A percentile compares a stretch with the other conserved stretches of the same genome.
Evolutionary conservation across 2,888 invertebrate genomes (phyloP).

Genomic region (Eupithecia tripunctaria): DNA sequence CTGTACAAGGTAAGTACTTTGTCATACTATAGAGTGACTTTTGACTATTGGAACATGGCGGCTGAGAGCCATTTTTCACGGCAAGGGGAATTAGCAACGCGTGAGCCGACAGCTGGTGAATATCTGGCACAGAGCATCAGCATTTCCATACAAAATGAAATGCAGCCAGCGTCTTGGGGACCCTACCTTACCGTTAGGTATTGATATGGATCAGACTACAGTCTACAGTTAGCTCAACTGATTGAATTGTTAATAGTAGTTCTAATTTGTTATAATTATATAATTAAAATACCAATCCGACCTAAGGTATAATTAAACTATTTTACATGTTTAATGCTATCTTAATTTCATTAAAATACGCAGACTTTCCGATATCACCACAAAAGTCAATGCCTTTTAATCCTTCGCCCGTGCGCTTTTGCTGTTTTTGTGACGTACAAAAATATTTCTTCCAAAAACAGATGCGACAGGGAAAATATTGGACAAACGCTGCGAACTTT

Average conservation of each 20-base stretch:
- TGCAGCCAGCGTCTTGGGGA: not conserved
- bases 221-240: not conserved
- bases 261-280: not conserved
- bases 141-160: not conserved
- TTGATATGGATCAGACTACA: not conserved
- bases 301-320: no score
- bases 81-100: not conserved
- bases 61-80: not conserved
- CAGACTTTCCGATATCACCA: not conserved
- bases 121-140: not conserved
- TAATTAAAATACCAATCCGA: no score
- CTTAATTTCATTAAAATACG: not conserved
- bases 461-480: slow-evolving; percentile 54
- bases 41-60: not conserved
- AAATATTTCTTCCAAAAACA: slow-evolving; percentile 48
- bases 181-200: not conserved
- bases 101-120: not conserved
- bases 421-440: slow-evolving; percentile 38
- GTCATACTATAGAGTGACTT: not conserved
- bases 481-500: slow-evolving; percentile 38
- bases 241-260: not conserved
- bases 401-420: slow-evolving; percentile 28
- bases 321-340: not conserved
- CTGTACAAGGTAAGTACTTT: not conserved
- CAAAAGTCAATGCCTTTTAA: slow-evolving; percentile 13